phyloP scores from a whole-genome alignment of 2,888 invertebrate species.

The Dexiosoma caninum region DNA sequence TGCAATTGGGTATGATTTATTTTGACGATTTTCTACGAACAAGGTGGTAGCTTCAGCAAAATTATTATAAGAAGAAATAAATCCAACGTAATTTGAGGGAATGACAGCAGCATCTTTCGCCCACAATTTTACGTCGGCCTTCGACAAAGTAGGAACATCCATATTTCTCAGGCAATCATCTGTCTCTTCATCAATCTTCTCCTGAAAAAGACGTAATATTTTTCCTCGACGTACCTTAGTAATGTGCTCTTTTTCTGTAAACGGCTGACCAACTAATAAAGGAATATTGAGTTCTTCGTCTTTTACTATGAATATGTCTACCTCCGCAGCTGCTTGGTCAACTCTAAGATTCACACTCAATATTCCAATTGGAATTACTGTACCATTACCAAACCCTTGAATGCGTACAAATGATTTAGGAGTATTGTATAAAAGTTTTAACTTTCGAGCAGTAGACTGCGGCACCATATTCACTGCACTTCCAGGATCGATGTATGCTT shows the following conservation, averaged over 20 bases:
- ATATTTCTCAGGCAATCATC: constrained; percentile 42
- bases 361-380: constrained; percentile 32
- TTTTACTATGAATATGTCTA: constrained; percentile 43
- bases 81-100: constrained; percentile 50
- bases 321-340: constrained; percentile 27
- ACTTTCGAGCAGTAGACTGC: constrained; percentile 11
- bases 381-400: constrained; percentile 46
- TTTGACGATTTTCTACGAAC: constrained; percentile 33
- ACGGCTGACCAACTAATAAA: constrained; percentile 47
- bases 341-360: constrained; percentile 29
- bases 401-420: constrained; percentile 6
- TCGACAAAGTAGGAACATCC: constrained; percentile 37
- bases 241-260: constrained; percentile 52
- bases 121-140: constrained; percentile 45
- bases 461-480: constrained; percentile 46
- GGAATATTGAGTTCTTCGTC: constrained; percentile 40
- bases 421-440: constrained; percentile 1
- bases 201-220: constrained; percentile 43
- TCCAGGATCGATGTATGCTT: constrained; percentile 51
- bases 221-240: constrained; percentile 49
- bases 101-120: constrained; percentile 48
- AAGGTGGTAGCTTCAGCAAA: background rate
- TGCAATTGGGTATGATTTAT: constrained; percentile 40
- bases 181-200: constrained; percentile 38
- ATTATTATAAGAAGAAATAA: constrained; percentile 33